Conservation (phyloP, 2,888 invertebrate genomes). For the Amphimallon solstitiale region DNA sequence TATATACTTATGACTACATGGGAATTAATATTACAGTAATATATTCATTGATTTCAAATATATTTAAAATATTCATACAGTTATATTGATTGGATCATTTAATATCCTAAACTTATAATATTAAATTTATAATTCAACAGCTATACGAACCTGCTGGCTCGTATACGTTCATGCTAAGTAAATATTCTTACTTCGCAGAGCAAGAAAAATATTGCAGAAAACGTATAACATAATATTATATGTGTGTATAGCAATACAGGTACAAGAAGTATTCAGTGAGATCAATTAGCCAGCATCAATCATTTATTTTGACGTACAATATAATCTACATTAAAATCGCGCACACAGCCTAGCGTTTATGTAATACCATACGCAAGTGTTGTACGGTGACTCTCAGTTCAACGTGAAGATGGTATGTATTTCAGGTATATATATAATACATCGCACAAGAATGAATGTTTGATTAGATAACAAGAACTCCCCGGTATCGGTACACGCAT, state of each 20-base stretch:
- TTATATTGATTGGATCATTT: too few species aligned
- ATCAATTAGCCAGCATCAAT: constrained; percentile 54
- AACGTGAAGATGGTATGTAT: constrained; percentile 4
- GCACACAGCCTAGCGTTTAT: constrained; percentile 5
- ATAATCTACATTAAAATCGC: constrained; percentile 55
- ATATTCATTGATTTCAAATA: too few species aligned
- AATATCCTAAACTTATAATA: too few species aligned
- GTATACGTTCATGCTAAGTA: background rate
- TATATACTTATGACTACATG: too few species aligned
- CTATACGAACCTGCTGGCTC: background rate
- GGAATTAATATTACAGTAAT: too few species aligned
- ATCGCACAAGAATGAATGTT: constrained; percentile 5
- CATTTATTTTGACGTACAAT: constrained; percentile 49
- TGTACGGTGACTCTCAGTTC: background rate
- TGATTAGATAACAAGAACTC: constrained; percentile 27
- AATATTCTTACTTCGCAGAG: background rate
- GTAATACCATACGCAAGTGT: background rate
- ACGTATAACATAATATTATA: background rate
- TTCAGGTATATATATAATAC: background rate
- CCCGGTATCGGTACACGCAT: constrained; percentile 21
- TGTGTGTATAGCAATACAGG: background rate
- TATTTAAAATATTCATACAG: too few species aligned
- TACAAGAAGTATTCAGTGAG: constrained; percentile 36
- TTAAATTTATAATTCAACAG: too few species aligned
- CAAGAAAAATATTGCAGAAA: background rate